These are phyloP conservation scores for Xanthorhoe spadicearia DNA, from an alignment of 2,888 invertebrate species.

Conservation along the genomic window DNA sequence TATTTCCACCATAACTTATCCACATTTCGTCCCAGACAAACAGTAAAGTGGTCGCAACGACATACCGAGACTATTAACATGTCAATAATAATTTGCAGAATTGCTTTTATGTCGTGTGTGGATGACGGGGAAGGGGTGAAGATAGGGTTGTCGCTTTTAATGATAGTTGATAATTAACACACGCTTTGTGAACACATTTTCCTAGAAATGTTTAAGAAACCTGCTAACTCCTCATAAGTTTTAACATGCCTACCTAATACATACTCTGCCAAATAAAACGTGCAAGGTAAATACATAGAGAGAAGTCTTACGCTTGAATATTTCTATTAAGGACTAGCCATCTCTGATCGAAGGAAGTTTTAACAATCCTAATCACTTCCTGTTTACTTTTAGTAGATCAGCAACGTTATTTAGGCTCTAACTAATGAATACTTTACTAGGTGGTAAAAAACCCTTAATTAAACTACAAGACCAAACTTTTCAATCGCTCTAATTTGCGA, in stretches of 20 bases:
- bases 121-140: constrained; percentile 65
- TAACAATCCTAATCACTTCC: too few relatives aligned
- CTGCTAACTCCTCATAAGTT: too few relatives aligned
- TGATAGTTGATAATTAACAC: not conserved
- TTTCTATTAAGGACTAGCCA: too few relatives aligned
- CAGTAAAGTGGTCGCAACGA: constrained; percentile 53
- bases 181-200: not conserved
- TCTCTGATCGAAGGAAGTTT: too few relatives aligned
- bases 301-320: too few relatives aligned
- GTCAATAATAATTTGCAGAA: constrained; percentile 82
- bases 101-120: constrained; percentile 75
- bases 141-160: constrained; percentile 58
- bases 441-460: too few relatives aligned
- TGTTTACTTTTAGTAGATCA: too few relatives aligned
- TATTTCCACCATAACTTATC: constrained; percentile 26
- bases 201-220: not conserved
- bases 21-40: constrained; percentile 26
- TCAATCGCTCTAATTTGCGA: not conserved
- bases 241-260: too few relatives aligned
- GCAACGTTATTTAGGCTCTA: not conserved
- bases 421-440: not conserved
- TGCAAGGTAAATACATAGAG: too few relatives aligned
- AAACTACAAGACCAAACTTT: not conserved
- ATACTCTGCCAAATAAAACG: too few relatives aligned
- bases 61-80: constrained; percentile 75